Conservation (phyloP, 1,140 invertebrate genomes). For the Drosophila nigromelanica region DNA sequence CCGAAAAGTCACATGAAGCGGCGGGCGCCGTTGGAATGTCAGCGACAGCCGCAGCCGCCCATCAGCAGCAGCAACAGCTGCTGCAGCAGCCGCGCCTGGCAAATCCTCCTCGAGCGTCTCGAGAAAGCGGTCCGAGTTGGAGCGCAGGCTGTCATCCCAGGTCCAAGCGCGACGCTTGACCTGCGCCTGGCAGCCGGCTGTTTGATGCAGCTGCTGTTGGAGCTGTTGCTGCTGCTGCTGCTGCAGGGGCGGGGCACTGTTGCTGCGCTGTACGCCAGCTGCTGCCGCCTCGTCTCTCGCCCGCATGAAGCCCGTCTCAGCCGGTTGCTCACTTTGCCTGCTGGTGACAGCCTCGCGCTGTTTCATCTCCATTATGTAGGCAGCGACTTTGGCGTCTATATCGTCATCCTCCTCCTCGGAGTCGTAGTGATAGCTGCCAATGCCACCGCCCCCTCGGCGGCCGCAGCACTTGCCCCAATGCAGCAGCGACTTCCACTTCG, state of each 20-base stretch:
- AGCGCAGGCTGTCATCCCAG: conserved; percentile 83
- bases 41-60: conserved; percentile 44
- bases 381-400: conserved; percentile 84
- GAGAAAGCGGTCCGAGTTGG: conserved; percentile 82
- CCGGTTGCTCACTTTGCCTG: conserved; percentile 64
- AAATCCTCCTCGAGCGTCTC: conserved; percentile 81
- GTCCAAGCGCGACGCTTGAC: conserved; percentile 70
- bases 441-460: conserved; percentile 7
- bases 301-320: conserved; percentile 21
- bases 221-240: conserved; percentile 25
- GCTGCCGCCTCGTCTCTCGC: neutral
- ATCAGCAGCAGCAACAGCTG: conserved; percentile 28
- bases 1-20: conserved; percentile 64
- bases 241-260: conserved; percentile 8
- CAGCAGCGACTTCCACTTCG: conserved; percentile 11
- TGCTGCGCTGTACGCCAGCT: conserved; percentile 7
- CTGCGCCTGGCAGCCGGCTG: conserved; percentile 1
- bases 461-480: conserved; percentile 23
- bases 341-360: conserved; percentile 55
- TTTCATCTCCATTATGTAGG: conserved; percentile 82
- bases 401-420: conserved; percentile 83
- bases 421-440: conserved; percentile 56
- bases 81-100: conserved; percentile 15
- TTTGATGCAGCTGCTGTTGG: conserved; percentile 1
- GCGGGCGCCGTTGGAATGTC: conserved; percentile 63